Percentiles rank a stretch among this genome's conserved stretches.
Conservation (phyloP, 2,797 vertebrate species). For the Lycodopsis pacificus region DNA sequence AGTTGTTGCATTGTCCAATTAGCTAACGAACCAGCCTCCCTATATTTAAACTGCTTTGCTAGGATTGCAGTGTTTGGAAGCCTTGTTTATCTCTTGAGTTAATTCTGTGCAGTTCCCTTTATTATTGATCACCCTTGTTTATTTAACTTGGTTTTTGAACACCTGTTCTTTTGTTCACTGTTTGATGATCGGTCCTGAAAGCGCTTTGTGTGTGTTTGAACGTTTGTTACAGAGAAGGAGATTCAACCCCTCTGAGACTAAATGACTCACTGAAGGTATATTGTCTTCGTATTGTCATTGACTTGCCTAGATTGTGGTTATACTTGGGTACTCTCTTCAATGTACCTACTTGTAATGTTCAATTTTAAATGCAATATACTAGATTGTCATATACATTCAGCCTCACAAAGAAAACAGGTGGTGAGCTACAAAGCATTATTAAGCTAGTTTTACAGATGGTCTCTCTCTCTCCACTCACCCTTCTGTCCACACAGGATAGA, state of each 20-base stretch:
- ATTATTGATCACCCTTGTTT: not conserved
- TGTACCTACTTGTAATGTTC: not conserved
- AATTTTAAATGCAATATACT: constrained; percentile 11
- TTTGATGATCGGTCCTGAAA: not conserved
- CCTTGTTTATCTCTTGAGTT: not conserved
- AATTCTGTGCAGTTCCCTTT: not conserved
- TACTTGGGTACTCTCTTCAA: not conserved
- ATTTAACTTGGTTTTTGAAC: not conserved
- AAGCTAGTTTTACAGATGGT: constrained; percentile 33
- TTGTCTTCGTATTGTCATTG: not conserved
- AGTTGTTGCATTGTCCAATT: not conserved
- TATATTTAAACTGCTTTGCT: not conserved
- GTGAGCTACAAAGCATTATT: constrained; percentile 38
- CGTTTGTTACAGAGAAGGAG: not conserved
- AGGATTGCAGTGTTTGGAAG: not conserved
- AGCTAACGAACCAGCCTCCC: not conserved
- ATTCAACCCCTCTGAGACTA: not conserved
- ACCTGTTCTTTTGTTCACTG: not conserved
- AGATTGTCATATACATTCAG: constrained; percentile 3
- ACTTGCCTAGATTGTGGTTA: not conserved
- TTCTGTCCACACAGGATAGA: constrained; percentile 55
- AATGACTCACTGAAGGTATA: not conserved
- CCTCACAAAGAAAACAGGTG: constrained; percentile 26
- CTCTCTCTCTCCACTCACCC: constrained; percentile 24
- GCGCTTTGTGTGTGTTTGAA: constrained; percentile 4